These are phyloP conservation scores for Folsomia candida DNA, from an alignment of 2,888 invertebrate species.

Conservation along the genomic window DNA sequence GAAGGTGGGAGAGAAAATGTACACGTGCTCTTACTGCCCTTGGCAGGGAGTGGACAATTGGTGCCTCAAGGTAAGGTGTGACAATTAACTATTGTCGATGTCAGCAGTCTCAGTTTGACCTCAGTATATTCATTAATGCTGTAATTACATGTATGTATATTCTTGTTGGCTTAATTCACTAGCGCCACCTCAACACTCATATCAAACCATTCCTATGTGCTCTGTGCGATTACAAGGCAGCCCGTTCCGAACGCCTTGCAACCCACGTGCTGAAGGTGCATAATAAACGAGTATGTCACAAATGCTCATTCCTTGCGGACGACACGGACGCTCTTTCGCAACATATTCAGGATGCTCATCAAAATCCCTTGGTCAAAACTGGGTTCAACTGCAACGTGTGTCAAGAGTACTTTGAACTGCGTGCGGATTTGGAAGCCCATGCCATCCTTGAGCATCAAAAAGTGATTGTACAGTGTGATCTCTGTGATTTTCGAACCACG, in stretches of 20 bases:
- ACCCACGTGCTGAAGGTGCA: slow-evolving; percentile 89
- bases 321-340: slow-evolving; percentile 73
- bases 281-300: slow-evolving; percentile 83
- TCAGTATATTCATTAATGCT: too few species aligned
- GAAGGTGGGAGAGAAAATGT: slow-evolving; percentile 65
- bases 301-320: slow-evolving; percentile 83
- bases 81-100: background rate
- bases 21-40: slow-evolving; percentile 83
- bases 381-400: slow-evolving; percentile 52
- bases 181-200: slow-evolving; percentile 83
- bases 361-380: slow-evolving; percentile 50
- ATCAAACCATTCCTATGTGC: slow-evolving; percentile 87
- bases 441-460: slow-evolving; percentile 52
- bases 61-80: slow-evolving; percentile 69
- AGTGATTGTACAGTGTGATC: slow-evolving; percentile 52
- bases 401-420: slow-evolving; percentile 51
- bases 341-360: slow-evolving; percentile 62
- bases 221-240: slow-evolving; percentile 90
- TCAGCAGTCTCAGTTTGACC: too few species aligned
- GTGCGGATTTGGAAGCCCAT: slow-evolving; percentile 52
- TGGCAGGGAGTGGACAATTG: slow-evolving; percentile 84
- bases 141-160: too few species aligned
- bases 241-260: slow-evolving; percentile 81
- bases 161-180: background rate
- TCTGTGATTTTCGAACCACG: slow-evolving; percentile 52